phyloP scores from a whole-genome alignment of 1,140 invertebrate genomes.

The Lasaia peninsularis region DNA sequence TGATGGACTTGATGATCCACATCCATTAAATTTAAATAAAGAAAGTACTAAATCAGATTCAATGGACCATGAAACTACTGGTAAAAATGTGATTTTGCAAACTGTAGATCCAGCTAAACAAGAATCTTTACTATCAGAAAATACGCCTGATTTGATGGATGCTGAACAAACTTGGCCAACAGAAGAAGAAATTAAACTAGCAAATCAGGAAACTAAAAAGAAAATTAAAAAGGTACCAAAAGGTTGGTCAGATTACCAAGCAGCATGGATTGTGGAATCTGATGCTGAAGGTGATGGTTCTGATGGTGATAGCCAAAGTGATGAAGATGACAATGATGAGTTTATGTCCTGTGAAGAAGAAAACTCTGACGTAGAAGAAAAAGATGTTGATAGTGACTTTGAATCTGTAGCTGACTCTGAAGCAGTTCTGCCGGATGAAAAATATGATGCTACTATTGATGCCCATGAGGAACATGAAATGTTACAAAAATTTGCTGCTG shows the following conservation, averaged over 20 bases:
- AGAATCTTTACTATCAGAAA: slow-evolving; percentile 88
- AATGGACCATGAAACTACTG: slow-evolving; percentile 54
- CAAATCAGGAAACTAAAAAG: slow-evolving; percentile 82
- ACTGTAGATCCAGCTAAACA: slow-evolving; percentile 83
- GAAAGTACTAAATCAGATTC: slow-evolving; percentile 49
- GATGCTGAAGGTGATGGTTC: slow-evolving; percentile 70
- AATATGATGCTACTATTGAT: slow-evolving; percentile 85
- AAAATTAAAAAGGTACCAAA: slow-evolving; percentile 91
- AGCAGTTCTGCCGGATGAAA: slow-evolving; percentile 79
- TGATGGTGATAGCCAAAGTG: slow-evolving; percentile 61
- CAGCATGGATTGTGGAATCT: slow-evolving; percentile 91
- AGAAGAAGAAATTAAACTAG: slow-evolving; percentile 90
- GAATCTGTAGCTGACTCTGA: slow-evolving; percentile 84
- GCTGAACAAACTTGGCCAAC: slow-evolving; percentile 98
- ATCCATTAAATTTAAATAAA: slow-evolving; percentile 80
- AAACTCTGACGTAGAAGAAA: slow-evolving; percentile 79
- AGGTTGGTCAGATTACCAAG: slow-evolving; percentile 97
- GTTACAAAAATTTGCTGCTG: slow-evolving; percentile 85
- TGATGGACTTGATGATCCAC: slow-evolving; percentile 85
- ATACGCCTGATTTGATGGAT: slow-evolving; percentile 93
- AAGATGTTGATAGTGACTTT: slow-evolving; percentile 81
- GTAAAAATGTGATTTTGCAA: slow-evolving; percentile 78
- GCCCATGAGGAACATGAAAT: slow-evolving; percentile 85
- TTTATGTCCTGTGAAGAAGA: slow-evolving; percentile 82
- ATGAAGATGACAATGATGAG: slow-evolving; percentile 62